Base-by-base conservation (phyloP, 2,797 vertebrate genomes). In the Sphenopsis melanotis region DNA sequence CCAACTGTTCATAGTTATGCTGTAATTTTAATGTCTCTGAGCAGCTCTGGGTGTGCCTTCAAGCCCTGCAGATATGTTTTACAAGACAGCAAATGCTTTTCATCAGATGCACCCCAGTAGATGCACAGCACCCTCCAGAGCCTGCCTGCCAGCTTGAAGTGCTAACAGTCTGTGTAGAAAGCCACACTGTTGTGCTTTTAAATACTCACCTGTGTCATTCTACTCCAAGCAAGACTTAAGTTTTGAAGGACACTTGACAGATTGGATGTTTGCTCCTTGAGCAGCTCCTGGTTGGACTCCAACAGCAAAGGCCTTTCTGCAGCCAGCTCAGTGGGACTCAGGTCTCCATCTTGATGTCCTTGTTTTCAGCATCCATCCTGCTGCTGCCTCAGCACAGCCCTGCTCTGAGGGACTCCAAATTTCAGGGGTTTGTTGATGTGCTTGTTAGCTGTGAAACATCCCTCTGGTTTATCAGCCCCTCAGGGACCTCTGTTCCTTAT, bases 401-500 rank as follows among this genome's bases (percentile, higher is more conserved):
- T 20, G 37, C 19, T 59, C 46, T 59, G 53, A 57, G 65, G 65
- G 47, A 32, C 50, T 69, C 21, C 1, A n/a, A 34, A 59, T 21
- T 41, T 8, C 41, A 12, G 29, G 16, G 44, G 1, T 55, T 68
- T 83, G 65, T 60, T 65, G 76, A 34, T 47, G 39, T 3, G 15
- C 27, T 41, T 60, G 14, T 46, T 80, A 30, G 59, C 14, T 83
- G 81, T 1, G 10, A 55, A 89, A 53, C 44, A 26, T 72, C 49
- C 52, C 64, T 65, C 50, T 7, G 10, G 11, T 85, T 93, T 64
- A 49, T 70, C 82, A n/a, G 37, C 83, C 86, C 83, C 72, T 46
- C 10, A 2, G 86, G 82, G 82, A 83, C 60, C 79, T 63, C 42
- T 74, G n/a, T n/a, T 94, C 32, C 89, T 92, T 87, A 39, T 74